phyloP scores from a whole-genome alignment of 2,888 invertebrate species.

The Imbricaverruca yamaguchii region DNA sequence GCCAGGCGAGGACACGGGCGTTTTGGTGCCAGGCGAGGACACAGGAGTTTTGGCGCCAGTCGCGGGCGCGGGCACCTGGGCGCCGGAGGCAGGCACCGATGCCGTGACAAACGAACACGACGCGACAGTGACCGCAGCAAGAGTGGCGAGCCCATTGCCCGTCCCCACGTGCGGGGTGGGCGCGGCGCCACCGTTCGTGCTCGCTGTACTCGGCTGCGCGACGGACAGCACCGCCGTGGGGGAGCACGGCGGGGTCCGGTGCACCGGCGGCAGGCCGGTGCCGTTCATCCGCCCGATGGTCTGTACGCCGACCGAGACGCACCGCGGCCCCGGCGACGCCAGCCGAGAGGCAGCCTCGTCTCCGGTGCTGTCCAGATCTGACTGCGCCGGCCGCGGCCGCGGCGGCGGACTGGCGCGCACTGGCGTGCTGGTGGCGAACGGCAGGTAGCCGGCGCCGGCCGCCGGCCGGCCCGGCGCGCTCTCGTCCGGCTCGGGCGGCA shows the following conservation, averaged over 20 bases:
- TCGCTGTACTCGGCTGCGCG: not conserved
- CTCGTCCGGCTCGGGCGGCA: not conserved
- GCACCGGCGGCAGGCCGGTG: conserved; percentile 31
- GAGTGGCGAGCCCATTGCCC: not conserved
- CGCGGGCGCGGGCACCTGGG: not conserved
- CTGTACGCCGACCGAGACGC: conserved; percentile 48
- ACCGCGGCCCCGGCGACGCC: conserved; percentile 43
- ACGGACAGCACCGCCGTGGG: not conserved
- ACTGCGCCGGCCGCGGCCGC: not conserved
- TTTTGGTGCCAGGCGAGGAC: not conserved
- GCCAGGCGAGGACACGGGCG: not conserved
- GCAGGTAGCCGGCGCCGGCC: not conserved
- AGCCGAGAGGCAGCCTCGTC: conserved; percentile 44
- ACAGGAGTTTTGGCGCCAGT: not conserved
- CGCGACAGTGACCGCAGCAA: not conserved
- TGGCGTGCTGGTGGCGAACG: not conserved
- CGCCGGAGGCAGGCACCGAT: no score
- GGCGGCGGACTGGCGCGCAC: not conserved
- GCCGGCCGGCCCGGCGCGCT: not conserved
- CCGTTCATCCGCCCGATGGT: conserved; percentile 34
- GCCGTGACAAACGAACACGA: not conserved
- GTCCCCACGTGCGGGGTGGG: not conserved
- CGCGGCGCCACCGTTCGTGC: not conserved
- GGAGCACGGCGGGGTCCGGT: not conserved
- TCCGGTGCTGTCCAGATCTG: not conserved